Evolutionary conservation across 2,113 vertebrate species (phyloP).

Genomic region (Copsychus sechellarum): DNA sequence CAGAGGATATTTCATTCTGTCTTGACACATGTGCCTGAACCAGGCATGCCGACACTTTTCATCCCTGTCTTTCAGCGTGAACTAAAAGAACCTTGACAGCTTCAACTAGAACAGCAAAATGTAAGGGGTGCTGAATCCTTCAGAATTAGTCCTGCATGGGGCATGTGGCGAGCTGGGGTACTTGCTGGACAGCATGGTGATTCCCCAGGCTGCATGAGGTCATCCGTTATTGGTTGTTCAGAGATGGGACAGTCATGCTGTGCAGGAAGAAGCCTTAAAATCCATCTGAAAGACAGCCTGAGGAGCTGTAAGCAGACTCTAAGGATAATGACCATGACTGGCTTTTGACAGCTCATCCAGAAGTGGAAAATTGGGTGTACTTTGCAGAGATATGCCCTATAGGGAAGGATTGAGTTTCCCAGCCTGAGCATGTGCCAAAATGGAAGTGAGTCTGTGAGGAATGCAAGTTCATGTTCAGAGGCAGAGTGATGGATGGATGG

Average conservation of each 20-base stretch:
- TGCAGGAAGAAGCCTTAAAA: neutral
- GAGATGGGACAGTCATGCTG: neutral
- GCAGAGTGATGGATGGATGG: neutral
- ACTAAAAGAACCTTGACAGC: neutral
- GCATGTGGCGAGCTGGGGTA: neutral
- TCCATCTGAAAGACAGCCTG: neutral
- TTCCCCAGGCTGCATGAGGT: neutral
- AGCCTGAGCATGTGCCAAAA: neutral
- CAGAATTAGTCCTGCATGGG: neutral
- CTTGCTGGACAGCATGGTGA: fast-evolving
- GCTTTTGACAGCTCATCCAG: neutral
- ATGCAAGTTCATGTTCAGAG: neutral
- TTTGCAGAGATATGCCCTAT: neutral
- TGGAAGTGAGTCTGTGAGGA: neutral
- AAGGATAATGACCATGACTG: neutral
- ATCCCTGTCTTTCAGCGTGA: neutral
- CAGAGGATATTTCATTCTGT: neutral
- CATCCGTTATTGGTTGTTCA: neutral
- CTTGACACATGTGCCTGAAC: neutral
- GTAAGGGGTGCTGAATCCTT: neutral
- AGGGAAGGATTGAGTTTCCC: neutral
- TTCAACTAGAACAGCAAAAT: neutral
- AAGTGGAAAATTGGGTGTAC: neutral
- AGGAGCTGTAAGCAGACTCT: neutral
- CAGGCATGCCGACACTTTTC: neutral